A percentile compares a stretch with the other conserved stretches of the same genome.
phyloP scores from a whole-genome alignment of 1,140 invertebrate genomes.

The Drosophila mojavensis region DNA sequence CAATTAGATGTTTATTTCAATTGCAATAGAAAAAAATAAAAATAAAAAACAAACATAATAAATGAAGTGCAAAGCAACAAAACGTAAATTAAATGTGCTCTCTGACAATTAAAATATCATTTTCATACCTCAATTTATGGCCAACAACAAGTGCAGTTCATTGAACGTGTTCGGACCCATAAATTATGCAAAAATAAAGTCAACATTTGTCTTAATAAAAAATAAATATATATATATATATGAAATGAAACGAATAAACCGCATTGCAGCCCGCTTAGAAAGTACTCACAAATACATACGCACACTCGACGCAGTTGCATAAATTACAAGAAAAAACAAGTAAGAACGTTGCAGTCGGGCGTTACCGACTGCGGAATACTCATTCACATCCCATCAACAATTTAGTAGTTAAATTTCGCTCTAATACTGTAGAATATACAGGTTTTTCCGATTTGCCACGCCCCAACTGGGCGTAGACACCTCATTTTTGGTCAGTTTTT shows the following conservation, averaged over 20 bases:
- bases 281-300: constrained; percentile 34
- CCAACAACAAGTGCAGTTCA: constrained; percentile 24
- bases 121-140: constrained; percentile 17
- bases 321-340: constrained; percentile 11
- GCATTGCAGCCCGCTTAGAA: constrained; percentile 58
- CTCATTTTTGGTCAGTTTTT: no score
- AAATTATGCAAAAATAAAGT: constrained; percentile 31
- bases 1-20: constrained; percentile 51
- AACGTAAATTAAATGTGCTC: constrained; percentile 1
- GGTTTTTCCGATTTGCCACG: no score
- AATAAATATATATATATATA: background rate
- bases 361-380: no score
- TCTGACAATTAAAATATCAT: constrained; percentile 12
- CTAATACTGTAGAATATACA: no score
- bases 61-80: constrained; percentile 6
- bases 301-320: background rate
- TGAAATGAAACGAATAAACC: constrained; percentile 13
- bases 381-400: no score
- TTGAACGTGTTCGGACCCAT: constrained; percentile 20
- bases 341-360: no score
- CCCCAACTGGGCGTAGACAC: no score
- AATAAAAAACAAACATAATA: constrained; percentile 9
- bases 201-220: constrained; percentile 12
- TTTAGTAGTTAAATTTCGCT: no score
- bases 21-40: background rate